A percentile compares a stretch with the other conserved stretches of the same genome.
phyloP scores from a whole-genome alignment of 37 sponge, comb jelly and placozoan species.

The Axinella damicornis region DNA sequence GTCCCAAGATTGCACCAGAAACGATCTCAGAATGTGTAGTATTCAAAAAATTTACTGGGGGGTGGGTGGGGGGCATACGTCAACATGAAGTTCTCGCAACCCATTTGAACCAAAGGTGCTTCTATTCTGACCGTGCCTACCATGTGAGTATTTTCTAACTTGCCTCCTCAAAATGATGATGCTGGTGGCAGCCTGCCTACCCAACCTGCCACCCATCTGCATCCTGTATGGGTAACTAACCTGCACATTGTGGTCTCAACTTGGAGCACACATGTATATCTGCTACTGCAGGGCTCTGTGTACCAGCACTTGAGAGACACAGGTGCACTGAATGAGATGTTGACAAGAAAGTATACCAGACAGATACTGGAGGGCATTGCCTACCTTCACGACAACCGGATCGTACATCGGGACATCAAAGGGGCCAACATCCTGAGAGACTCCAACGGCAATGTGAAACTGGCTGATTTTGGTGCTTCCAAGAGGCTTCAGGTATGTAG shows the following conservation, averaged over 20 bases:
- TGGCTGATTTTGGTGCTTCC: conserved; percentile 98
- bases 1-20: no score
- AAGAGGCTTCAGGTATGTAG: conserved; percentile 89
- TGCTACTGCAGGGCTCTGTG: conserved; percentile 77
- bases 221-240: no score
- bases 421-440: conserved; percentile 96
- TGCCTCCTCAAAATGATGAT: no score
- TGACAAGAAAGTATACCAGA: conserved; percentile 88
- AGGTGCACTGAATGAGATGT: conserved; percentile 87
- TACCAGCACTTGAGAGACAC: conserved; percentile 75
- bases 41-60: no score
- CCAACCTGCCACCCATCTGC: no score
- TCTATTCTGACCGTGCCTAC: no score
- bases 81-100: no score
- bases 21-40: no score
- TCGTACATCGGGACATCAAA: conserved; percentile 95
- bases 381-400: conserved; percentile 88
- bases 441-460: conserved; percentile 88
- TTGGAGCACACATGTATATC: background rate
- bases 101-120: no score
- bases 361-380: conserved; percentile 91
- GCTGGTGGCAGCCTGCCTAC: no score
- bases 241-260: background rate
- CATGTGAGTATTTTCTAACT: no score
- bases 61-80: no score